These are phyloP conservation scores for Thecophora atra DNA, from an alignment of 2,888 invertebrate genomes.

Conservation along the genomic window DNA sequence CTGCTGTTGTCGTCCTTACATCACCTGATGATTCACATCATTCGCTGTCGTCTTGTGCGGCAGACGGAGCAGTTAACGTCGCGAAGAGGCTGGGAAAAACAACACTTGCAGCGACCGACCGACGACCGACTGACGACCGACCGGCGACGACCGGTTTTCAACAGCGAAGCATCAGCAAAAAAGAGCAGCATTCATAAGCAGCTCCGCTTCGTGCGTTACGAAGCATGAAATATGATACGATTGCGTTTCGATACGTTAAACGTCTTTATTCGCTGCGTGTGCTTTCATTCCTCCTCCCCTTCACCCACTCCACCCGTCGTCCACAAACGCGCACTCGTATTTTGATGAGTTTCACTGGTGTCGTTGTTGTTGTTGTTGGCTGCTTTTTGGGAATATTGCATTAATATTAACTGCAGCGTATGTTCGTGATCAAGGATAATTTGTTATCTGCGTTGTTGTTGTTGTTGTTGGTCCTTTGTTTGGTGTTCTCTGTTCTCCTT, in stretches of 20 bases:
- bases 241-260: constrained; percentile 9
- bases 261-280: constrained; percentile 14
- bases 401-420: background rate
- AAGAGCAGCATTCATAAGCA: no score
- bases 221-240: constrained; percentile 40
- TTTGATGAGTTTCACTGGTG: no score
- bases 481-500: background rate
- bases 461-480: background rate
- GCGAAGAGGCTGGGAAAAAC: constrained; percentile 5
- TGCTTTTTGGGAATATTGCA: background rate
- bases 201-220: background rate
- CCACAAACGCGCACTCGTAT: background rate
- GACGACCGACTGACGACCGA: no score
- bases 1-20: constrained; percentile 5
- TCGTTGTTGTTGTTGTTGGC: no score
- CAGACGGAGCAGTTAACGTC: background rate
- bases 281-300: background rate
- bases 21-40: constrained; percentile 24
- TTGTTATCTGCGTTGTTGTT: constrained; percentile 39
- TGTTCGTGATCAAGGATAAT: constrained; percentile 48
- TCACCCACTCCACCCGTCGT: background rate
- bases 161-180: background rate
- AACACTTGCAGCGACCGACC: background rate
- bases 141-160: background rate
- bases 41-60: background rate